Evolutionary conservation across 2,113 vertebrate species (phyloP), one percentile per base, ranked within the genome.

Genomic region (Tursiops truncatus): DNA sequence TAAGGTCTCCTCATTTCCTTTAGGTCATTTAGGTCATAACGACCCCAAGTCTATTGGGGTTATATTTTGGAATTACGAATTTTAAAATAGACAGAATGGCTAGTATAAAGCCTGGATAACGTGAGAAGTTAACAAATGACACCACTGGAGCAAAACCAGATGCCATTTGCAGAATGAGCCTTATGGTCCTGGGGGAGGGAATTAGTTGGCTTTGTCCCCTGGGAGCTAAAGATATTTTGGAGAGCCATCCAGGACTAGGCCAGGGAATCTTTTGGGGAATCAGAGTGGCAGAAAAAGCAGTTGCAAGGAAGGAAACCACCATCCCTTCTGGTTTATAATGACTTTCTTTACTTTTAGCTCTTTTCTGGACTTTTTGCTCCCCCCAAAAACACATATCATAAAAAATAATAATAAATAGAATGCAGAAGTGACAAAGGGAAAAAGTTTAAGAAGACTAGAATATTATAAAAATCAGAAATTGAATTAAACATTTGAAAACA

Each of bases 321-420:
- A 62, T 44, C 6, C 3, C 80, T 94, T 94, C 17, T 90, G 47
- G 11, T 21, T 83, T 65, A 31, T 26, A 83, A 80, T 15, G 13
- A 53, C 11, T 83, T 89, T 14, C 8, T 71, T 83, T 68, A 80
- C n/a, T 31, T 83, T 50, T 41, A 81, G 4, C 21, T 26, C 12
- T 71, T 90, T 84, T 85, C 63, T 56, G 36, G 33, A 80, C 20
- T 67, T 89, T 93, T 87, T 91, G 18, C 5, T 93, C 31, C 53
- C 70, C 63, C 20, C n/a, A 28, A 92, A 90, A n/a, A 77, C 9
- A 90, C 12, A 1, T 80, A 36, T 50, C 9, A 70, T 74, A 80
- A 83, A 97, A 94, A 44, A 36, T 26, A 82, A 93, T 50, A 90
- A 92, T 71, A 90, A 79, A 67, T 56, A 12, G 11, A 88, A 76